Conservation (phyloP, 2,113 vertebrate genomes). For the Ceuthmochares aereus region DNA sequence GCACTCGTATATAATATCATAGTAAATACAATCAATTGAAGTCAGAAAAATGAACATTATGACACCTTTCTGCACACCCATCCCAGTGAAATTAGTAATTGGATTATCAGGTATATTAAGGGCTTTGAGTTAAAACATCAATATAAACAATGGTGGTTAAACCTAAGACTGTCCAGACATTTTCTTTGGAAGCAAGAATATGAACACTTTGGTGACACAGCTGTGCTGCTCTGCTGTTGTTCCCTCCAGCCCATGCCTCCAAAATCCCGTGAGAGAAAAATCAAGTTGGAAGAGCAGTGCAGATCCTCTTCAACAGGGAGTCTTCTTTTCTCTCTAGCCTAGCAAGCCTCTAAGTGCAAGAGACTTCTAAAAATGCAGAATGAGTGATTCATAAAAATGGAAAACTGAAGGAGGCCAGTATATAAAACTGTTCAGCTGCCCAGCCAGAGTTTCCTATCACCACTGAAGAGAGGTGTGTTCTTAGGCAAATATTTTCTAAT, state of each 20-base stretch:
- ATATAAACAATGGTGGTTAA: neutral
- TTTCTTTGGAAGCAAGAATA: neutral
- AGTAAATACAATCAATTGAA: neutral
- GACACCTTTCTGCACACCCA: neutral
- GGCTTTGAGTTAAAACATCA: neutral
- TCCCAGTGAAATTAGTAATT: neutral
- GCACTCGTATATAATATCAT: neutral
- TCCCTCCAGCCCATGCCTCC: neutral
- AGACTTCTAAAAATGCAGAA: conserved; percentile 23
- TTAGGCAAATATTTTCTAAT: conserved; percentile 1
- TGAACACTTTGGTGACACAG: neutral
- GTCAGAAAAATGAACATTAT: neutral
- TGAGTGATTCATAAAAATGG: conserved; percentile 40
- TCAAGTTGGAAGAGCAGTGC: neutral
- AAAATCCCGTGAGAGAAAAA: neutral
- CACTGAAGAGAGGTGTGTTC: neutral
- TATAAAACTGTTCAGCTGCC: conserved; percentile 1
- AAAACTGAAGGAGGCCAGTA: conserved; percentile 19
- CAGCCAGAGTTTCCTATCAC: neutral
- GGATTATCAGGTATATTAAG: neutral
- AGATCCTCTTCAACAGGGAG: neutral
- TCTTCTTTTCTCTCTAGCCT: neutral
- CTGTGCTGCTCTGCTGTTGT: neutral
- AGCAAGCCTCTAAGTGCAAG: neutral
- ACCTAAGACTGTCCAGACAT: neutral